Conservation (phyloP, 2,113 vertebrate genomes). For the Forbesichthys agassizii region DNA sequence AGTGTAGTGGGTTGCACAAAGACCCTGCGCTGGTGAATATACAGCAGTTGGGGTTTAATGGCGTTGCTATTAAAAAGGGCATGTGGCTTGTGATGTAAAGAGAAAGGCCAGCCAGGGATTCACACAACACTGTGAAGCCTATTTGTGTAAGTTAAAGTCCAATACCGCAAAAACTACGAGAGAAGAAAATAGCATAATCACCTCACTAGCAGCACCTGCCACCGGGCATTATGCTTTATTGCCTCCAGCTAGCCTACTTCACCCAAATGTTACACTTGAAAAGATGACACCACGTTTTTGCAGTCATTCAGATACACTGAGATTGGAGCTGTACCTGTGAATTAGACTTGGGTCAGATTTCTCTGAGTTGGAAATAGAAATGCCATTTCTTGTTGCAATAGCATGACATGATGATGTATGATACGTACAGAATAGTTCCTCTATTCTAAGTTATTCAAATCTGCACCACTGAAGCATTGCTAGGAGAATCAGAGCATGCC, state of each 20-base stretch:
- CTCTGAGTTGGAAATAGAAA: constrained; percentile 36
- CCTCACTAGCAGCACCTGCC: constrained; percentile 28
- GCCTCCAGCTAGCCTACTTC: constrained; percentile 18
- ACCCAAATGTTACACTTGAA: constrained; percentile 33
- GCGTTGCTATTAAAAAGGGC: constrained; percentile 48
- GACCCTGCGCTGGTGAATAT: constrained; percentile 36
- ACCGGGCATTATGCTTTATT: constrained; percentile 20
- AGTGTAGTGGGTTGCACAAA: constrained; percentile 33
- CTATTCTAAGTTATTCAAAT: constrained; percentile 15
- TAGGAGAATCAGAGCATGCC: neutral
- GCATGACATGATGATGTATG: constrained; percentile 8
- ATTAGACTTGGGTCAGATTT: constrained; percentile 31
- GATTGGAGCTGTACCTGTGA: constrained; percentile 26
- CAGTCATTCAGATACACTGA: constrained; percentile 17
- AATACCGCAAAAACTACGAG: constrained; percentile 38
- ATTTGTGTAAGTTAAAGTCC: constrained; percentile 44
- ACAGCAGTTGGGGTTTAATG: constrained; percentile 45
- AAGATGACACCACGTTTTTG: constrained; percentile 23
- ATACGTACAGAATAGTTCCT: constrained; percentile 3
- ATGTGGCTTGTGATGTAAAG: constrained; percentile 52
- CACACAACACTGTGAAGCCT: constrained; percentile 29
- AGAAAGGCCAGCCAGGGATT: constrained; percentile 35
- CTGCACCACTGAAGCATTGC: neutral
- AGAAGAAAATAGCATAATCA: constrained; percentile 36
- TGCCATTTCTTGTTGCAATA: constrained; percentile 30